Conservation (phyloP, 2,888 invertebrate species). For the Pseudeuparius sepicola region DNA sequence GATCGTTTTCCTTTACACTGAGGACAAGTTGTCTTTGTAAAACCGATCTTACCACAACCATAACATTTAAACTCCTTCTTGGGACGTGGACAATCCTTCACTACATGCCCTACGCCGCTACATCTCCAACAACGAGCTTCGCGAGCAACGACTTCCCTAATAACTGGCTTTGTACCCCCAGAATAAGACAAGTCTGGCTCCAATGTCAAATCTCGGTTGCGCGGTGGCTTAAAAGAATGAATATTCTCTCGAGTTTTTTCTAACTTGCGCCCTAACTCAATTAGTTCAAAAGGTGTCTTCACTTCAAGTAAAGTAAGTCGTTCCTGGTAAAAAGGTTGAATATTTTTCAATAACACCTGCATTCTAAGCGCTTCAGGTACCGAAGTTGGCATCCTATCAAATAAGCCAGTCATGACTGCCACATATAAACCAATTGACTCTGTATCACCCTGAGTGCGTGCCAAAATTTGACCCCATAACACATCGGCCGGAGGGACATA, state of each 20-base stretch:
- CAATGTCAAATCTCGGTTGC: neutral
- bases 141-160: neutral
- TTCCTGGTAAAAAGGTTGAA: conserved; percentile 7
- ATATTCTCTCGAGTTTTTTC: conserved; percentile 4
- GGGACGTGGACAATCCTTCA: neutral
- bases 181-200: conserved; percentile 9
- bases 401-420: conserved; percentile 15
- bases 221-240: conserved; percentile 4
- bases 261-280: conserved; percentile 8
- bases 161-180: neutral
- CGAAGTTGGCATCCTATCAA: conserved; percentile 11
- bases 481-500: conserved; percentile 9
- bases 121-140: conserved; percentile 7
- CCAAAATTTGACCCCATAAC: conserved; percentile 16
- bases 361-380: conserved; percentile 7
- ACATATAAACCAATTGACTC: conserved; percentile 18
- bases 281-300: conserved; percentile 1
- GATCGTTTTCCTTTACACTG: too few species aligned
- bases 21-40: conserved; percentile 9
- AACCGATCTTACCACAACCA: conserved; percentile 8
- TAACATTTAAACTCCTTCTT: conserved; percentile 6
- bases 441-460: conserved; percentile 14
- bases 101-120: conserved; percentile 1
- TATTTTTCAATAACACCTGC: conserved; percentile 11
- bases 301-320: conserved; percentile 4